Evolutionary conservation across 1,140 invertebrate genomes (phyloP), one percentile per base, ranked within the genome.

Genomic region (Brachionus koreanus): DNA sequence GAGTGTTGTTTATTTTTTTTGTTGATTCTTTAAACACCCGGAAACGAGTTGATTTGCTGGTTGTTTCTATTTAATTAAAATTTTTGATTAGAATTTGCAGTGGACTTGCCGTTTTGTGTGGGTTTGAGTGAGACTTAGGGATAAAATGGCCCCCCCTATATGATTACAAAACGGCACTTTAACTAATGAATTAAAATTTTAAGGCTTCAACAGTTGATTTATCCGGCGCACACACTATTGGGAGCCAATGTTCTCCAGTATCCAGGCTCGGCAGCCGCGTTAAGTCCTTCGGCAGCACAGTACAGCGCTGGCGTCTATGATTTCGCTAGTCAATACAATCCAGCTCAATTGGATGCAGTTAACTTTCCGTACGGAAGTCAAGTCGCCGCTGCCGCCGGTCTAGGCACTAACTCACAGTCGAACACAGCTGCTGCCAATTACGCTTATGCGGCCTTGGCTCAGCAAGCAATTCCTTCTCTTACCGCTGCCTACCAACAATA

Each of bases 401-500:
- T 74, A 29, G 69, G 69, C 19, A 19, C 10, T 10, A 69, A n/a
- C 33, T 42, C 4, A 16, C 65, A 69, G 16, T 74, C 69, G 23
- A 79, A 79, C 19, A 23, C 76, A 65, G 49, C 61, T 13, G 76
- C 72, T 43, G 72, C 76, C 37, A 79, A 79, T 42, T 79, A 79
- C 29, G 76, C 76, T 29, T 79, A 61, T 42, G 76, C 76, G 5
- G 76, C 76, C 10, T 25, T 79, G 35, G 76, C 76, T 6, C 76
- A 79, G 57, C 76, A 79, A 61, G 46, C 76, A 16, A 61, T 79
- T 61, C 76, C 76, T 61, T 79, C 76, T 25, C 49, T 79, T 29
- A 61, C 76, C 10, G 49, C 76, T 33, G 39, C 76, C 16, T 79
- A 79, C 39, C 76, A 79, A 65, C 76, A 79, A 79, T 79, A 65